Base-by-base conservation (phyloP, 2,888 invertebrate species). In the Meliscaeva auricollis region DNA sequence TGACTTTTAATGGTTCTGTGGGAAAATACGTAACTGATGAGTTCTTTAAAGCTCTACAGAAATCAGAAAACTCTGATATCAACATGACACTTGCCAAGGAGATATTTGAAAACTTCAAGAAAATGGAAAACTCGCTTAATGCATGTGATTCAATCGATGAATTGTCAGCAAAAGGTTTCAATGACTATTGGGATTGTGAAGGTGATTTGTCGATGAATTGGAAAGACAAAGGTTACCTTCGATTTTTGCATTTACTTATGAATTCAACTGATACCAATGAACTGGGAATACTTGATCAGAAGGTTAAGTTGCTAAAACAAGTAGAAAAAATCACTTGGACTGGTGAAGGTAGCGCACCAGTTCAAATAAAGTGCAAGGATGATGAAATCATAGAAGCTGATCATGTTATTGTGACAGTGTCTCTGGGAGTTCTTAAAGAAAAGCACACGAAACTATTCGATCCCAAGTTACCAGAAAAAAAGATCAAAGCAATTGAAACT, bases 201-300 rank as follows among this genome's bases (percentile, higher is more conserved):
- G 97, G 97, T 2, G 94, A 96, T 89, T 92, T 92, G 32, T 90
- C 94, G 87, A 90, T 95, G 1, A 94, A 95, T 89, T 97, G 96
- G 96, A 95, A 95, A 87, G 93, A 94, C 38, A 93, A 92, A 80
- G 96, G 96, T 0, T 87, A 77, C 58, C 8, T 54, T 7, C 52
- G 80, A 30, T 89, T 88, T 30, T 66, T 89, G 3, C 74, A 56
- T 2, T 4, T 88, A 5, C 80, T 89, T 0, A 68, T 88, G 38
- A 38, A 82, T 2, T 85, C 88, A 0, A 87, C 87, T 30, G 87
- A 87, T 6, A 13, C 66, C 17, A 87, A 88, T 7, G 74, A 88
- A 26, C 60, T 80, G 2, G 90, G 89, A 8, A 8, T 87, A 0
- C 74, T 90, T 0, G 89, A 91, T 3, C 90, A 90, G 9, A 91